phyloP scores from a whole-genome alignment of 2,888 invertebrate genomes.

The Spodoptera littoralis region DNA sequence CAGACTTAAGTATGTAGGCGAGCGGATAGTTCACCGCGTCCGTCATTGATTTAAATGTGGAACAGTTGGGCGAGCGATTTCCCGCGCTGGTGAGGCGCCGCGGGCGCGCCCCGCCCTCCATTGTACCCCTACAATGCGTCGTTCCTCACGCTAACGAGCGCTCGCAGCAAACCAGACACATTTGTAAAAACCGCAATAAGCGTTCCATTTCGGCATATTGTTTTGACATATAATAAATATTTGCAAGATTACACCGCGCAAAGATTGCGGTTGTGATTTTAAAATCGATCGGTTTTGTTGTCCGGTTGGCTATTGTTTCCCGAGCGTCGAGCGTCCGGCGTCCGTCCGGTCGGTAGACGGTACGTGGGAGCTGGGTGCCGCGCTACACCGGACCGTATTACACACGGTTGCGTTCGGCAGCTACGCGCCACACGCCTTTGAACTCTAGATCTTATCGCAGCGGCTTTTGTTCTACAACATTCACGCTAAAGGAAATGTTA shows the following conservation, averaged over 20 bases:
- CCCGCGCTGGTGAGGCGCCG: slow-evolving; percentile 75
- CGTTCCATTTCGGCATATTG: slow-evolving; percentile 88
- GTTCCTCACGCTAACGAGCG: slow-evolving; percentile 88
- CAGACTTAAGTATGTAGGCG: slow-evolving; percentile 32
- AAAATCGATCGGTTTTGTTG: slow-evolving; percentile 77
- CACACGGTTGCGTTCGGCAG: slow-evolving; percentile 83
- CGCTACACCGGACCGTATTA: slow-evolving; percentile 76
- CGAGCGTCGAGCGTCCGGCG: slow-evolving; percentile 49
- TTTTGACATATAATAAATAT: slow-evolving; percentile 89
- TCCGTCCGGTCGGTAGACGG: slow-evolving; percentile 51
- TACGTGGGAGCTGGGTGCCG: slow-evolving; percentile 61
- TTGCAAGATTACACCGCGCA: slow-evolving; percentile 83
- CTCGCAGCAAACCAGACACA: slow-evolving; percentile 85
- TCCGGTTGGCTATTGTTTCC: slow-evolving; percentile 73
- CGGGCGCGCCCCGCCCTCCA: slow-evolving; percentile 81
- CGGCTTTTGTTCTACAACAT: slow-evolving; percentile 51
- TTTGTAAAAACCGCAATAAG: slow-evolving; percentile 88
- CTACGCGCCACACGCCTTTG: slow-evolving; percentile 67
- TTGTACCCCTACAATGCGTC: slow-evolving; percentile 85
- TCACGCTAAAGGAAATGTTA: slow-evolving; percentile 37
- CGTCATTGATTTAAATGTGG: slow-evolving; percentile 81
- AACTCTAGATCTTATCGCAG: slow-evolving; percentile 51
- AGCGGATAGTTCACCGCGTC: slow-evolving; percentile 65
- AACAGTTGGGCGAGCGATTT: slow-evolving; percentile 67
- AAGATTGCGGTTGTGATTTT: slow-evolving; percentile 82